These are phyloP conservation scores for Xylophagus ater DNA, from an alignment of 2,888 invertebrate genomes.

Conservation along the genomic window DNA sequence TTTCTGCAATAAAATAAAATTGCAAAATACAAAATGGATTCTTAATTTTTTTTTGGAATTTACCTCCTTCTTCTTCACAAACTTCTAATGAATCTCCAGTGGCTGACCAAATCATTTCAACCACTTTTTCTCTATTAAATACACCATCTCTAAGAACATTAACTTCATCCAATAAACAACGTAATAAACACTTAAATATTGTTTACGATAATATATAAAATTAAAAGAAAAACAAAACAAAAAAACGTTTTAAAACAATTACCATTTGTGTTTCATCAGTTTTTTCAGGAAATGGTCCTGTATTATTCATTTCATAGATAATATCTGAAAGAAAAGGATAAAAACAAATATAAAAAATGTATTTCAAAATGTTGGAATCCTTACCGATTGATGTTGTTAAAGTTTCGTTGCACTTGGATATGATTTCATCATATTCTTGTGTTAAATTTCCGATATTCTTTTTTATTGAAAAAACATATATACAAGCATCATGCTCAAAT, in stretches of 20 bases:
- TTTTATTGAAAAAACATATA: too few species aligned
- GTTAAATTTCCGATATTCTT: too few species aligned
- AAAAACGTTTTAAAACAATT: too few species aligned
- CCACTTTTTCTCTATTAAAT: slow-evolving; percentile 37
- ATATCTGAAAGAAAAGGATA: slow-evolving; percentile 41
- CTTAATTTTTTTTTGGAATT: too few species aligned
- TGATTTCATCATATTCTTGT: slow-evolving; percentile 32
- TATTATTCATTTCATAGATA: slow-evolving; percentile 41
- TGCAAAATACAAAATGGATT: slow-evolving; percentile 22
- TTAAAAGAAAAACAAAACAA: too few species aligned
- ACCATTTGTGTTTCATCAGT: slow-evolving; percentile 47
- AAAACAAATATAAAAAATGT: not conserved
- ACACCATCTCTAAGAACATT: slow-evolving; percentile 41
- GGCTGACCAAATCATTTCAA: slow-evolving; percentile 35
- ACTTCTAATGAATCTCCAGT: slow-evolving; percentile 30
- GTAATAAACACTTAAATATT: slow-evolving; percentile 49
- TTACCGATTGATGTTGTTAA: slow-evolving; percentile 45
- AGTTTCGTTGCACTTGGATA: slow-evolving; percentile 43
- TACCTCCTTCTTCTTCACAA: slow-evolving; percentile 30
- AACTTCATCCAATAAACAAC: slow-evolving; percentile 43
- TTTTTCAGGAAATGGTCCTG: slow-evolving; percentile 46
- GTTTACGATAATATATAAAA: too few species aligned
- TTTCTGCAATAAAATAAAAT: slow-evolving; percentile 24
- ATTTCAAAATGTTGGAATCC: too few species aligned
- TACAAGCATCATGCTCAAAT: too few species aligned